Percentiles rank a stretch among this genome's conserved stretches.
Conservation (phyloP, 2,797 vertebrate species). For the Xiphorhynchus erythropygius region DNA sequence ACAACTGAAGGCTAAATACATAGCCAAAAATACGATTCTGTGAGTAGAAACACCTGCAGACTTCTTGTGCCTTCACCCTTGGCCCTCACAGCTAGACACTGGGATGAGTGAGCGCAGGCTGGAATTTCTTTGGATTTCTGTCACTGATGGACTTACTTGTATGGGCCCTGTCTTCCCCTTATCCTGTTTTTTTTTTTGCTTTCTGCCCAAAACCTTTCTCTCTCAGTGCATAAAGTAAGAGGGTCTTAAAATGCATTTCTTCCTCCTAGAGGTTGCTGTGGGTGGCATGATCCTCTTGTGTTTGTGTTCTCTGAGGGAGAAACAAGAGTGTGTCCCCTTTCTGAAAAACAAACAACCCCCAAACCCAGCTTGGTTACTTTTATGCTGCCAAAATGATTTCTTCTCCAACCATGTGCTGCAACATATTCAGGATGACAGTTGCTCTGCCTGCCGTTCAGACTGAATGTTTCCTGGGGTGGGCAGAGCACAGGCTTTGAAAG, state of each 20-base stretch:
- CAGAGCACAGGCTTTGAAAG: not conserved
- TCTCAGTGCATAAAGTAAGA: not conserved
- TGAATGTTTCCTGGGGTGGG: not conserved
- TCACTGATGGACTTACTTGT: not conserved
- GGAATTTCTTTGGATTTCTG: not conserved
- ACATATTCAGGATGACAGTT: not conserved
- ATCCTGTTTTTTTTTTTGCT: not conserved
- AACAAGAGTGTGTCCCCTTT: not conserved
- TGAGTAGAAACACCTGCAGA: not conserved
- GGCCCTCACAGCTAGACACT: not conserved
- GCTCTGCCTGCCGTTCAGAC: not conserved
- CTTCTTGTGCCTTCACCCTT: not conserved
- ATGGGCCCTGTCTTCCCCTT: not conserved
- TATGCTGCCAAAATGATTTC: not conserved
- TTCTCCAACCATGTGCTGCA: not conserved
- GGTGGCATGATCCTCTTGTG: not conserved
- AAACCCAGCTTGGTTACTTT: not conserved
- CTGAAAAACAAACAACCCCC: not conserved
- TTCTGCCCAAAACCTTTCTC: not conserved
- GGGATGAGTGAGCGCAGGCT: not conserved
- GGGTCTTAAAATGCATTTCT: not conserved
- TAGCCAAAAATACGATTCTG: not conserved
- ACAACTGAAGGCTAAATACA: not conserved
- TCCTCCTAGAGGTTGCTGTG: not conserved
- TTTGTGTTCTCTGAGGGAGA: not conserved